phyloP scores from a whole-genome alignment of 2,797 vertebrate genomes.

The Sarcoramphus papa region DNA sequence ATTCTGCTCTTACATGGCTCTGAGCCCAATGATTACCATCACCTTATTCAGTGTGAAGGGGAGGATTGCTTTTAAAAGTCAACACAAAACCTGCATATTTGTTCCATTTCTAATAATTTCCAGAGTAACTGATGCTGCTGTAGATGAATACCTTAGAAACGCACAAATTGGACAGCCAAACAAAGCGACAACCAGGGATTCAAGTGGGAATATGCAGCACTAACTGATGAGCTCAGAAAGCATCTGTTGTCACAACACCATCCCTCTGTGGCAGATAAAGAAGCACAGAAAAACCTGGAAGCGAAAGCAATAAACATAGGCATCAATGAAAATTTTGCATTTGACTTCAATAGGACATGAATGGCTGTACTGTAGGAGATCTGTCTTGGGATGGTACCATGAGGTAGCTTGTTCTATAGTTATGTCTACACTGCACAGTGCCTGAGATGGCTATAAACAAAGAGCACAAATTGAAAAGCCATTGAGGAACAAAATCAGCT shows the following conservation, averaged over 20 bases:
- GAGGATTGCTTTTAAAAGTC: neutral
- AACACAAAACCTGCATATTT: neutral
- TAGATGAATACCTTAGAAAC: neutral
- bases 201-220: neutral
- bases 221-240: slow-evolving; percentile 2
- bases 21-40: neutral
- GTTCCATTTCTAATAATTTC: neutral
- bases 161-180: neutral
- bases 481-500: neutral
- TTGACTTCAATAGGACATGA: neutral
- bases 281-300: neutral
- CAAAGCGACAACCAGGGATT: neutral
- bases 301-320: neutral
- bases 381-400: neutral
- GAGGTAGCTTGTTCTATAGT: neutral
- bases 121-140: neutral
- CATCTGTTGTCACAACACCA: neutral
- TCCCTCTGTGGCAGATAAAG: neutral
- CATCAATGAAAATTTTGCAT: neutral
- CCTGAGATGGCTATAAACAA: neutral
- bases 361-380: neutral
- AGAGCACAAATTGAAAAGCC: neutral
- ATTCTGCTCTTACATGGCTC: neutral
- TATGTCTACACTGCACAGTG: neutral
- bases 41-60: neutral